Percentiles rank a stretch among this genome's conserved stretches.
phyloP scores from a whole-genome alignment of 2,888 invertebrate genomes.

The Agrotis ipsilon region DNA sequence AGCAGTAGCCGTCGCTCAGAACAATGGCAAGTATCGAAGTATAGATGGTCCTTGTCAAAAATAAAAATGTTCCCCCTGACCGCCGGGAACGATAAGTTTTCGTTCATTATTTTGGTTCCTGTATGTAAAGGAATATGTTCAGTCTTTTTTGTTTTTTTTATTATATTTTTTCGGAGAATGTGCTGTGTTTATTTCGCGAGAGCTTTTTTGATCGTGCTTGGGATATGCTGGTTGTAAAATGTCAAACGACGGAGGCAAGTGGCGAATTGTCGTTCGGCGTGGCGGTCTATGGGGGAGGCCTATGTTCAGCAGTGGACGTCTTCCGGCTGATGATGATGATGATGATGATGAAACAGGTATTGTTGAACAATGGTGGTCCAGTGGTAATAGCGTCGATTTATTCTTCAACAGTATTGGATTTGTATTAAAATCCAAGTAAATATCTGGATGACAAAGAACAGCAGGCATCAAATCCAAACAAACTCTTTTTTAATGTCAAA shows the following conservation, averaged over 20 bases:
- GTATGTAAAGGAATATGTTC: conserved; percentile 11
- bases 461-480: too few species aligned
- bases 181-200: not conserved
- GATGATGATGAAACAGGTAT: too few species aligned
- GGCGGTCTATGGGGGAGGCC: too few species aligned
- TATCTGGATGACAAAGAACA: too few species aligned
- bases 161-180: conserved; percentile 18
- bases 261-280: too few species aligned
- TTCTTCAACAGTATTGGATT: too few species aligned
- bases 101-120: conserved; percentile 51
- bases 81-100: conserved; percentile 68
- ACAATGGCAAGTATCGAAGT: conserved; percentile 80
- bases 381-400: too few species aligned
- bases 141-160: conserved; percentile 5
- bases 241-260: too few species aligned
- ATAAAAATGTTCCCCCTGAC: conserved; percentile 77
- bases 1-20: conserved; percentile 67
- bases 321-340: too few species aligned
- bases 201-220: not conserved
- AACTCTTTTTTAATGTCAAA: too few species aligned
- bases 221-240: not conserved
- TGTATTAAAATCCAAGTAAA: too few species aligned
- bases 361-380: not conserved
- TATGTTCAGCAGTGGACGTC: too few species aligned
- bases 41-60: conserved; percentile 89